A percentile compares a stretch with the other conserved stretches of the same genome.
These are phyloP conservation scores for Sesia apiformis DNA, from an alignment of 2,888 invertebrate genomes.

Conservation along the genomic window DNA sequence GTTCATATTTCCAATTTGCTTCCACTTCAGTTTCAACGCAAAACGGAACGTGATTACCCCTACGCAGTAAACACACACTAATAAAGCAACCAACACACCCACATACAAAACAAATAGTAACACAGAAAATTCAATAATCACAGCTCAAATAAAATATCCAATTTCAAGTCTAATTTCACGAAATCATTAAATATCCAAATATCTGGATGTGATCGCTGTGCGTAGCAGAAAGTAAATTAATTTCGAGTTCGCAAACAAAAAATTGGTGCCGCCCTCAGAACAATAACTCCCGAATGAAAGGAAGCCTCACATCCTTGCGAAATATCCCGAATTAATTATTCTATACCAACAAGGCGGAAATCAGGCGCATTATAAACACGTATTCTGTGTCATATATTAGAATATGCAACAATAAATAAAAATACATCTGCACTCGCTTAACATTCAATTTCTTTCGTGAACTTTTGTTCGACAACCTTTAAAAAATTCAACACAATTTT, in stretches of 20 bases:
- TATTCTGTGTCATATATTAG: background rate
- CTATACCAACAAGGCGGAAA: conserved; percentile 38
- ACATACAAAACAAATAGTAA: background rate
- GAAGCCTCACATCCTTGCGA: conserved; percentile 40
- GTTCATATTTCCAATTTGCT: no score
- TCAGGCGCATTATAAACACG: conserved; percentile 20
- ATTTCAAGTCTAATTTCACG: conserved; percentile 4
- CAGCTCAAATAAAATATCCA: background rate
- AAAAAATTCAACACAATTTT: no score
- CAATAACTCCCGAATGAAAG: conserved; percentile 45
- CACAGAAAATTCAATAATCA: background rate
- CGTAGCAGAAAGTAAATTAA: conserved; percentile 50
- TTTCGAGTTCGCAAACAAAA: conserved; percentile 50
- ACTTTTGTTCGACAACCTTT: no score
- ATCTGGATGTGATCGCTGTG: conserved; percentile 53
- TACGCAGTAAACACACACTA: no score
- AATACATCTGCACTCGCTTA: no score
- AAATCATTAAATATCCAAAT: conserved; percentile 49
- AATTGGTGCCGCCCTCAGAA: conserved; percentile 34
- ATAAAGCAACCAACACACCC: no score
- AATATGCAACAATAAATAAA: no score
- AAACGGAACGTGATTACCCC: no score
- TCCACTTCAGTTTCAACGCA: no score
- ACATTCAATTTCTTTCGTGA: no score
- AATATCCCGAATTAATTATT: conserved; percentile 50